A percentile compares a stretch with the other conserved stretches of the same genome.
Evolutionary conservation across 1,140 invertebrate genomes (phyloP).

Genomic region (Leguminivora glycinivorella): DNA sequence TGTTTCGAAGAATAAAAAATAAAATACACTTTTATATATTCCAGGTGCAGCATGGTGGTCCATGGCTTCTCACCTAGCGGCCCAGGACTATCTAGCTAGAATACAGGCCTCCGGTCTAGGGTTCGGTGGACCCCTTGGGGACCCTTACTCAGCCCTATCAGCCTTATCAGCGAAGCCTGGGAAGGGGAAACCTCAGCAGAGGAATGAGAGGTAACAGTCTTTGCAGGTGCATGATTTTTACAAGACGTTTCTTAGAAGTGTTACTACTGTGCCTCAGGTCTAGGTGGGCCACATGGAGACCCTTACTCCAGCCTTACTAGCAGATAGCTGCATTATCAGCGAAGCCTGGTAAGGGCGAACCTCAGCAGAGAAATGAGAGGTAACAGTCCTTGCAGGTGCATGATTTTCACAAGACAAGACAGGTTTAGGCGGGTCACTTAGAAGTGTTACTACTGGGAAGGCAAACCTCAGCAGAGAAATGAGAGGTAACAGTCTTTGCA

Average conservation of each 20-base stretch:
- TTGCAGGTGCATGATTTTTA: too few relatives aligned
- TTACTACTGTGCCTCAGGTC: too few relatives aligned
- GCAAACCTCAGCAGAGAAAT: background rate
- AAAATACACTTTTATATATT: slow-evolving; percentile 20
- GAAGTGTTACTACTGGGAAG: too few relatives aligned
- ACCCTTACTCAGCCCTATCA: slow-evolving; percentile 78
- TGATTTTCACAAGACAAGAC: too few relatives aligned
- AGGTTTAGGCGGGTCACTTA: background rate
- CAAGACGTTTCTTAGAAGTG: too few relatives aligned
- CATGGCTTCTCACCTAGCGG: slow-evolving; percentile 91
- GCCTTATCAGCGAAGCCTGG: slow-evolving; percentile 61
- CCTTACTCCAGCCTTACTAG: too few relatives aligned
- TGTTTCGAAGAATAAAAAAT: too few relatives aligned
- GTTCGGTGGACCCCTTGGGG: slow-evolving; percentile 78
- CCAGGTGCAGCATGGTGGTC: slow-evolving; percentile 91
- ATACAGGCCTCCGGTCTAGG: slow-evolving; percentile 87
- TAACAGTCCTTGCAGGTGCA: too few relatives aligned
- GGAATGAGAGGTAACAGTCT: slow-evolving; percentile 67
- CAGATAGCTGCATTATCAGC: slow-evolving; percentile 42
- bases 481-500: background rate
- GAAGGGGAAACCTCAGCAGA: slow-evolving; percentile 50
- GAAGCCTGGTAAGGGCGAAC: slow-evolving; percentile 32
- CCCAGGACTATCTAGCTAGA: slow-evolving; percentile 90
- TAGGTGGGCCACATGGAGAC: too few relatives aligned
- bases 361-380: too few relatives aligned